These are phyloP conservation scores for Apamea crenata DNA, from an alignment of 2,888 invertebrate species.

Conservation along the genomic window DNA sequence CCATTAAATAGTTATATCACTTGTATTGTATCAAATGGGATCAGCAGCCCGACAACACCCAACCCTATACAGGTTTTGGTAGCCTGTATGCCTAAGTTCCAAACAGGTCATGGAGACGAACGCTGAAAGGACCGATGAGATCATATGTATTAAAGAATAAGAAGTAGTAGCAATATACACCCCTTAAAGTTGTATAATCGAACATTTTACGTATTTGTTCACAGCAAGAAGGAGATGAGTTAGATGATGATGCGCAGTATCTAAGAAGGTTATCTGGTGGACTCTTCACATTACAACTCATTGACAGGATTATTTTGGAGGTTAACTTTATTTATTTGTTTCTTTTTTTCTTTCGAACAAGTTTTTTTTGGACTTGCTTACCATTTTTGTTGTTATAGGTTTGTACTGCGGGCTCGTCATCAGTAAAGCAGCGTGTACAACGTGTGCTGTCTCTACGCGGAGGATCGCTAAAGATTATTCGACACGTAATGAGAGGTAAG, in stretches of 20 bases:
- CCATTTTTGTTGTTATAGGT: constrained; percentile 77
- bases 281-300: constrained; percentile 98
- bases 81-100: neutral
- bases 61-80: neutral
- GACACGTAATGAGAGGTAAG: constrained; percentile 97
- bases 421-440: constrained; percentile 96
- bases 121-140: neutral
- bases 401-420: constrained; percentile 93
- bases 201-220: constrained; percentile 39
- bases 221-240: constrained; percentile 91
- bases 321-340: constrained; percentile 76
- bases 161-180: too few species aligned
- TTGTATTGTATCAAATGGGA: neutral
- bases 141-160: neutral
- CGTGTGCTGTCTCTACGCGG: constrained; percentile 97
- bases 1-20: neutral
- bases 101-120: neutral
- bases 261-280: constrained; percentile 97
- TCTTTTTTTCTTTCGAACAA: neutral
- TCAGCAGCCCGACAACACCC: neutral
- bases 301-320: constrained; percentile 97
- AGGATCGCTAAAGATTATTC: constrained; percentile 97
- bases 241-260: constrained; percentile 96
- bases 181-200: neutral
- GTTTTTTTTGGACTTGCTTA: neutral